Evolutionary conservation across 2,113 vertebrate species (phyloP), one percentile per base, ranked within the genome.

Genomic region (Bujurquina vittata): DNA sequence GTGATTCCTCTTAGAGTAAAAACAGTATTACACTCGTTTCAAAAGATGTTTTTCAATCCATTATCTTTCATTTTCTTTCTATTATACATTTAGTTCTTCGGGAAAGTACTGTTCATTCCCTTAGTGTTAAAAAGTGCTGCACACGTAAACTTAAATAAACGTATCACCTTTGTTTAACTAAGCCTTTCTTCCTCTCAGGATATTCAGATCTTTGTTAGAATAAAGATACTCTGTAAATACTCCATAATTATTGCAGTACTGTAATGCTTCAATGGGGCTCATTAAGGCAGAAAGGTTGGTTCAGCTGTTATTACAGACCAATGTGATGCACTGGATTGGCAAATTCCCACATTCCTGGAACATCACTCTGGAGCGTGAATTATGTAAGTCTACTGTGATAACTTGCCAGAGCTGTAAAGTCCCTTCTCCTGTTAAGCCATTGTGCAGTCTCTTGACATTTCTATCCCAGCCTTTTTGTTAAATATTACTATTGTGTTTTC

Each of bases 351-450:
- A 65, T 76, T 80, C 60, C 61, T 72, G n/a, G 2, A 61, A 23
- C 46, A 58, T 77, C 35, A 62, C 62, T 77, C 15, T 57, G 17
- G 31, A 26, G 26, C 15, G 73, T 37, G 74, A 72, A 49, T 75
- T 91, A 59, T 20, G 23, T 69, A 84, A 84, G 33, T 77, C 72
- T 17, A 1, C 49, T 17, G 17, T 46, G 35, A 77, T 20, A 35
- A 56, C 31, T 73, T 79, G 22, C 20, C 40, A 60, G 18, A 52
- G 20, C 56, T 67, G 18, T 78, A 35, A 54, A 80, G 77, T 43
- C 20, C 55, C 14, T 29, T 61, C 14, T 31, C 4, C 40, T 26
- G 17, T 72, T 23, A 26, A 65, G 12, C 40, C 14, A 29, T 22
- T 52, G 46, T 52, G 35, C 10, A 23, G 2, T 62, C 23, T 58